Percentiles rank a stretch among this genome's conserved stretches.
Conservation (phyloP, 2,888 invertebrate genomes). For the Cosmia pyralina region DNA sequence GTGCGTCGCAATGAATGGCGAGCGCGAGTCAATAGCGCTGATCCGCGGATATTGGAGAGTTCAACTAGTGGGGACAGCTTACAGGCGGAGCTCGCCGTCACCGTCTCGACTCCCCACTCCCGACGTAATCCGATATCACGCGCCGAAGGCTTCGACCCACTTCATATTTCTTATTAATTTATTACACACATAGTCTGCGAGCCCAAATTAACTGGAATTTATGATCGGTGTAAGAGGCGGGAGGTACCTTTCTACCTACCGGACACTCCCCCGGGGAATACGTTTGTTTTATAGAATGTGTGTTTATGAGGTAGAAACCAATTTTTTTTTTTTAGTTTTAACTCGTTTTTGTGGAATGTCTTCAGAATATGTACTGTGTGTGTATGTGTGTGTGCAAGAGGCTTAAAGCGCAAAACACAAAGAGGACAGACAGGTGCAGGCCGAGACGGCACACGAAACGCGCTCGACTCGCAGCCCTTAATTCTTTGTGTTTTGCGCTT, state of each 20-base stretch:
- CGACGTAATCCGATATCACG: slow-evolving; percentile 31
- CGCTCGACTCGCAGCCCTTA: not conserved
- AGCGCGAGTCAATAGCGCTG: slow-evolving; percentile 24
- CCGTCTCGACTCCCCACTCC: too few species aligned
- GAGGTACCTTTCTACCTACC: not conserved
- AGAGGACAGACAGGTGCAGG: not conserved
- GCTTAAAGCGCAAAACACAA: not conserved
- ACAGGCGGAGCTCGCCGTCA: not conserved
- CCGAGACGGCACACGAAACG: not conserved
- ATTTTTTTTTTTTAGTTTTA: not conserved
- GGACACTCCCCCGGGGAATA: slow-evolving; percentile 42
- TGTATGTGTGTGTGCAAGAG: not conserved
- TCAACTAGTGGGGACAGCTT: slow-evolving; percentile 29
- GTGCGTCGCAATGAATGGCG: slow-evolving; percentile 21
- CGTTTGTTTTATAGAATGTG: slow-evolving; percentile 8
- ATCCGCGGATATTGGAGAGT: slow-evolving; percentile 55
- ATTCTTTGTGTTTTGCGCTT: not conserved
- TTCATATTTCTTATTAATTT: slow-evolving; percentile 54
- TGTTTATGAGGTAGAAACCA: not conserved
- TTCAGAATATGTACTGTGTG: not conserved
- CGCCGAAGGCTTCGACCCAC: slow-evolving; percentile 5
- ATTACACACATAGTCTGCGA: slow-evolving; percentile 15
- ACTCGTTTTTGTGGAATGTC: not conserved
- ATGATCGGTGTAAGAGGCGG: slow-evolving; percentile 30
- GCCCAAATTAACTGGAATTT: slow-evolving; percentile 52